Evolutionary conservation across 1,140 invertebrate species (phyloP), one percentile per base, ranked within the genome.

Genomic region (Bombus difficillimus): DNA sequence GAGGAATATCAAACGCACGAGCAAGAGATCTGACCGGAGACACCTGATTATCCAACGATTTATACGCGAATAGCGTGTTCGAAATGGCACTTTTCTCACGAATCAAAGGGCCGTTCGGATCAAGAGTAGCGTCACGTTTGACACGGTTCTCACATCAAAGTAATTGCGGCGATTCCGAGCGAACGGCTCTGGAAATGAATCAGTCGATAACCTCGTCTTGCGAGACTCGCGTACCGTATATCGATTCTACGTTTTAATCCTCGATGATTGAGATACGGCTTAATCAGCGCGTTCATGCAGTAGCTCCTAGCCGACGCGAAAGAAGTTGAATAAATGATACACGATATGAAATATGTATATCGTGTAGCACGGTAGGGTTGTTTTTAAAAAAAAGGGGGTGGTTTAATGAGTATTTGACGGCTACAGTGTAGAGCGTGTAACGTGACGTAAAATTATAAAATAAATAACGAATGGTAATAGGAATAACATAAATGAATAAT

Each of bases 41-140:
- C 47, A 53, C 34, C 69, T 75, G 85, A 89, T 89, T 77, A 90
- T 59, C 41, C 39, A 25, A 84, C 85, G 72, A 90, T 90, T 90
- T 90, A 87, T 68, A 89, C n/a, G 74, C 81, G 53, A 6, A 34
- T 28, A 22, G 73, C 85, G 85, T 74, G 84, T 77, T 41, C 76
- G 78, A 74, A 81, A 80, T 59, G 81, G 74, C 82, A 41, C 39
- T 89, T 88, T 85, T 90, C 88, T 85, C 76, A 87, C 88, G 82
- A 85, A 85, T 90, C 80, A 88, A 88, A 83, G 76, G n/a, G 3
- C 41, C 71, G 62, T 66, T 18, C 34, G 2, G 43, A 81, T 86
- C 79, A 6, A 72, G 1, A 64, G 77, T 77, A 34, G 15, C 64
- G 64, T 87, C 78, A 89, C 71, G 82, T 83, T 83, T 81, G 85